A percentile compares a stretch with the other conserved stretches of the same genome.
These are phyloP conservation scores for Procambarus clarkii DNA, from an alignment of 1,140 invertebrate species.

Conservation along the genomic window DNA sequence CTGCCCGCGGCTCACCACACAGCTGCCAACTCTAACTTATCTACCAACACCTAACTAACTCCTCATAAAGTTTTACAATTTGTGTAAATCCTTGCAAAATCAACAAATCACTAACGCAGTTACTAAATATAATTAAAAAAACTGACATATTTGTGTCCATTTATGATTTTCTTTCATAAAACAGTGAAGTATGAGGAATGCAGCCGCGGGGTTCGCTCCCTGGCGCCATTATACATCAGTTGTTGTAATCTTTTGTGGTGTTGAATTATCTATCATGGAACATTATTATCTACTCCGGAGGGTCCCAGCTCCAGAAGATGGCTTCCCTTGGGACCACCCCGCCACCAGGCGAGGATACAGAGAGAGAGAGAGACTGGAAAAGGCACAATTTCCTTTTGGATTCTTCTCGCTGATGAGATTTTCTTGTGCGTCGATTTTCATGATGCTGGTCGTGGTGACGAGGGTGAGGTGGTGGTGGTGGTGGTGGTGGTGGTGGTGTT, in stretches of 20 bases:
- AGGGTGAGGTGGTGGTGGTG: too few relatives aligned
- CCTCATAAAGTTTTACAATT: too few relatives aligned
- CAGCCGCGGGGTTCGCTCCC: too few relatives aligned
- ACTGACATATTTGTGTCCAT: too few relatives aligned
- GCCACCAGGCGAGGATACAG: background rate
- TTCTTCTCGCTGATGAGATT: background rate
- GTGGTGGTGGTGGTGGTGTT: background rate
- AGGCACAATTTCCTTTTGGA: slow-evolving; percentile 5
- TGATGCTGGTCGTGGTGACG: background rate
- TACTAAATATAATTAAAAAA: too few relatives aligned
- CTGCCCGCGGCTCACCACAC: background rate
- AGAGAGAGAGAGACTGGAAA: background rate
- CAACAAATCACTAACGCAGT: too few relatives aligned
- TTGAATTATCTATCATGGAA: background rate
- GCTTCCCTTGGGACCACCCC: background rate
- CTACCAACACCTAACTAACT: too few relatives aligned
- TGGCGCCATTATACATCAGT: too few relatives aligned
- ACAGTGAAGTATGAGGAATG: too few relatives aligned
- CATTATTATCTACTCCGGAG: background rate
- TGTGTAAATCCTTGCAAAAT: too few relatives aligned
- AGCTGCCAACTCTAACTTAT: background rate
- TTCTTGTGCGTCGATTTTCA: background rate
- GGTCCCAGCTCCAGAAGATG: background rate
- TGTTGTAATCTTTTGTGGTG: background rate
- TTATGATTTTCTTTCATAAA: too few relatives aligned